A percentile compares a stretch with the other conserved stretches of the same genome.
Conservation (phyloP, 2,113 vertebrate genomes). For the Fregetta grallaria region DNA sequence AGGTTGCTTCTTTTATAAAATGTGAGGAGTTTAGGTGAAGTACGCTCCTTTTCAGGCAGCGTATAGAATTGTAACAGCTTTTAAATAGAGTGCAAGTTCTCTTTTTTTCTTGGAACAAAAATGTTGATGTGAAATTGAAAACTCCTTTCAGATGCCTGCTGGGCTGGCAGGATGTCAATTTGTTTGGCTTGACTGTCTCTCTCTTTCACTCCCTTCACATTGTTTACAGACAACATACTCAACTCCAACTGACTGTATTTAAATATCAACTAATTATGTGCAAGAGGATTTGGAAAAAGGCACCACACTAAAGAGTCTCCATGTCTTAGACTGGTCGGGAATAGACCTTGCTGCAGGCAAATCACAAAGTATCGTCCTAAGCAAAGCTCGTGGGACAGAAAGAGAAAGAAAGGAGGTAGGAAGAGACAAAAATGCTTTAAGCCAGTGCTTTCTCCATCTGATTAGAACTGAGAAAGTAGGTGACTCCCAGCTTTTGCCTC, state of each 20-base stretch:
- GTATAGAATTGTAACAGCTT: background rate
- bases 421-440: background rate
- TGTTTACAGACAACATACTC: constrained; percentile 41
- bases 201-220: background rate
- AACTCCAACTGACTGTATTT: background rate
- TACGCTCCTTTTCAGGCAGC: background rate
- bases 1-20: background rate
- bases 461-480: background rate
- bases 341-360: background rate
- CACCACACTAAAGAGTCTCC: background rate
- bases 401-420: background rate
- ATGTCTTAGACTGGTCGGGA: background rate
- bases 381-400: background rate
- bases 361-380: background rate
- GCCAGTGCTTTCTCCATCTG: background rate
- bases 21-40: background rate
- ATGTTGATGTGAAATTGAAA: constrained; percentile 55
- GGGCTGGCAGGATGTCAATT: constrained; percentile 4
- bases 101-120: constrained; percentile 25
- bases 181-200: background rate
- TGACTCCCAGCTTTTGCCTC: background rate
- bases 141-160: constrained; percentile 19
- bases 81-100: constrained; percentile 9
- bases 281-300: background rate
- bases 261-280: constrained; percentile 6